These are phyloP conservation scores for Pinna nobilis DNA, from an alignment of 1,140 invertebrate genomes.

Conservation along the genomic window DNA sequence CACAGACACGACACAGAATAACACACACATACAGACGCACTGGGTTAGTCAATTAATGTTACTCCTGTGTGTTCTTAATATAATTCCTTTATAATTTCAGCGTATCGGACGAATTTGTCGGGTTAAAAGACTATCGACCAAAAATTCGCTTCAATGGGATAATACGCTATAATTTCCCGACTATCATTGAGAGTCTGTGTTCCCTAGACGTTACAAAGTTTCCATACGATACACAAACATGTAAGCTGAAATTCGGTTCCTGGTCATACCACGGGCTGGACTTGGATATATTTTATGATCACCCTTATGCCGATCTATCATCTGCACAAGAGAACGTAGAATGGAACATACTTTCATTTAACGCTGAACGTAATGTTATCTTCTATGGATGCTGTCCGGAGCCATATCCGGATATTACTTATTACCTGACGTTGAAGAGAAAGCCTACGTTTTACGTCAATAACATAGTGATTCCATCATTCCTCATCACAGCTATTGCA, in stretches of 20 bases:
- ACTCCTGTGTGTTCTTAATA: not conserved
- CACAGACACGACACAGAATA: not conserved
- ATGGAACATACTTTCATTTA: slow-evolving; percentile 76
- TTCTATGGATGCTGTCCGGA: slow-evolving; percentile 31
- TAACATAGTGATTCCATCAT: slow-evolving; percentile 59
- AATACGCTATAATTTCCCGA: slow-evolving; percentile 40
- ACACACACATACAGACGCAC: slow-evolving; percentile 72
- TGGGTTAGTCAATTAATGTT: not conserved
- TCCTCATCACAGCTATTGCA: slow-evolving; percentile 86
- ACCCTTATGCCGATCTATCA: slow-evolving; percentile 78
- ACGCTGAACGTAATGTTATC: slow-evolving; percentile 78
- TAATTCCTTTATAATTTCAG: slow-evolving; percentile 1
- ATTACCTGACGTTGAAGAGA: slow-evolving; percentile 46
- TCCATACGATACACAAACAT: slow-evolving; percentile 84
- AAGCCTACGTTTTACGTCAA: slow-evolving; percentile 55
- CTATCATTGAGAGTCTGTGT: slow-evolving; percentile 87
- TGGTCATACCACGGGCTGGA: slow-evolving; percentile 58
- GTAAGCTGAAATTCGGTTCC: slow-evolving; percentile 74
- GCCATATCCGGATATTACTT: slow-evolving; percentile 52
- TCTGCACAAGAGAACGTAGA: slow-evolving; percentile 54
- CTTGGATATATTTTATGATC: slow-evolving; percentile 77
- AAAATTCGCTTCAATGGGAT: slow-evolving; percentile 33
- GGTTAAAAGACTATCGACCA: slow-evolving; percentile 15
- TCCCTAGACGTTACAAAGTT: slow-evolving; percentile 88
- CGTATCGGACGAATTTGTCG: slow-evolving; percentile 4